Evolutionary conservation across 2,888 invertebrate species (phyloP), one percentile per base, ranked within the genome.

Genomic region (Heteropelma amictum): DNA sequence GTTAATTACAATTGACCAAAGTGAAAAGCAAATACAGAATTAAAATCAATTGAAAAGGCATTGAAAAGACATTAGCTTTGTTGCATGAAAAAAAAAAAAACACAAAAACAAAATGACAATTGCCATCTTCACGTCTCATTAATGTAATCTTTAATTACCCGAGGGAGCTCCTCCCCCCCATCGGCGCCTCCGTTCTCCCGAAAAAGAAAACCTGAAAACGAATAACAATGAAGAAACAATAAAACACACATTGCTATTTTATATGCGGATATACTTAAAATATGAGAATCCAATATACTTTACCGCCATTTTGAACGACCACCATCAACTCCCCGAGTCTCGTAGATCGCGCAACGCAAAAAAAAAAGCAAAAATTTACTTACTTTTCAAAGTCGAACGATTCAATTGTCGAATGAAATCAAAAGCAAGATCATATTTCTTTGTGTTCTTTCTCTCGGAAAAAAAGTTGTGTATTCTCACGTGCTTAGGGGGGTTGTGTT

Each of bases 261-360:
- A 73, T 76, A 73, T 76, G 68, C 64, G 76, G 69, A 76, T 72
- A 76, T 67, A 74, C 64, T 64, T 68, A 73, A 53, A 74, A 76
- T 49, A 75, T 71, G 75, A 75, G 75, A 75, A 75, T 75, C 75
- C 75, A 75, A 83, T 81, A 79, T 74, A 76, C 79, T 80, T 88
- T 87, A 85, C 88, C 88, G 88, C 88, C 88, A 88, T 88, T 88
- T 88, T 88, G 88, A 87, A 88, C 86, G 84, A 87, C 87, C 87
- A 86, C 88, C 88, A 88, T 86, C 87, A 88, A 88, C 83, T 86
- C 87, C 88, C 86, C 87, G 85, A 81, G 82, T 82, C 70, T 79
- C 58, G 72, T 83, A 81, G 76, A 77, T 80, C 75, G 67, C 69
- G 63, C 56, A 7, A 45, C n/a, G 10, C 21, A 12, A 30, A 40